Conservation (phyloP, 1,140 invertebrate species). For the Leptinotarsa undecemlineata region DNA sequence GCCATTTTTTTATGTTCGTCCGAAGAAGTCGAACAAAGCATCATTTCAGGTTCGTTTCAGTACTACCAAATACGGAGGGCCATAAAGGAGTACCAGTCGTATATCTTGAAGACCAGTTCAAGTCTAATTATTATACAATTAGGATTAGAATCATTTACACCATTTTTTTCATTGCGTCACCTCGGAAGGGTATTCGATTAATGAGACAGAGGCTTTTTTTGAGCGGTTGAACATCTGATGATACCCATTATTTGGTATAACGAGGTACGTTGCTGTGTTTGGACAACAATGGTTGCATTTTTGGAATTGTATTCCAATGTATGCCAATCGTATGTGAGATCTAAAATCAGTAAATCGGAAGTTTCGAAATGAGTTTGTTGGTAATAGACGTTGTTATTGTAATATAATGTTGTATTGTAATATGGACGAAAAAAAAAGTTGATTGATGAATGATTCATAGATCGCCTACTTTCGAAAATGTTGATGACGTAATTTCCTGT, state of each 20-base stretch:
- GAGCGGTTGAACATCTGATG: background rate
- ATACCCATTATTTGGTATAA: background rate
- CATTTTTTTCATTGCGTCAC: background rate
- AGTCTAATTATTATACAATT: conserved; percentile 20
- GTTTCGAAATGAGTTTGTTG: too few relatives aligned
- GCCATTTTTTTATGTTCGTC: conserved; percentile 1
- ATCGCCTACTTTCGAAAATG: too few relatives aligned
- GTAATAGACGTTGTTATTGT: too few relatives aligned
- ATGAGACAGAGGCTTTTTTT: background rate
- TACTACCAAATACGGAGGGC: conserved; percentile 10
- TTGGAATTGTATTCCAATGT: background rate
- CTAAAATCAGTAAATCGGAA: background rate
- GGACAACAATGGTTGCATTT: background rate
- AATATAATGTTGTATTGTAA: too few relatives aligned
- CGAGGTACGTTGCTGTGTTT: conserved; percentile 1
- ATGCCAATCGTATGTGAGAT: background rate
- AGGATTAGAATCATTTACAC: conserved; percentile 14
- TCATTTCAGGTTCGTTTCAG: conserved; percentile 19
- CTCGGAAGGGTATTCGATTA: background rate
- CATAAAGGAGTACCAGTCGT: background rate
- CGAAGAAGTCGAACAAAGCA: conserved; percentile 9
- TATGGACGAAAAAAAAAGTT: too few relatives aligned
- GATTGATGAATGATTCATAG: too few relatives aligned
- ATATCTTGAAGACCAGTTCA: conserved; percentile 9
- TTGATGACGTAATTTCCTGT: too few relatives aligned